A percentile compares a stretch with the other conserved stretches of the same genome.
These are phyloP conservation scores for Neosilurus hyrtlii DNA, from an alignment of 2,797 vertebrate genomes.

Conservation along the genomic window DNA sequence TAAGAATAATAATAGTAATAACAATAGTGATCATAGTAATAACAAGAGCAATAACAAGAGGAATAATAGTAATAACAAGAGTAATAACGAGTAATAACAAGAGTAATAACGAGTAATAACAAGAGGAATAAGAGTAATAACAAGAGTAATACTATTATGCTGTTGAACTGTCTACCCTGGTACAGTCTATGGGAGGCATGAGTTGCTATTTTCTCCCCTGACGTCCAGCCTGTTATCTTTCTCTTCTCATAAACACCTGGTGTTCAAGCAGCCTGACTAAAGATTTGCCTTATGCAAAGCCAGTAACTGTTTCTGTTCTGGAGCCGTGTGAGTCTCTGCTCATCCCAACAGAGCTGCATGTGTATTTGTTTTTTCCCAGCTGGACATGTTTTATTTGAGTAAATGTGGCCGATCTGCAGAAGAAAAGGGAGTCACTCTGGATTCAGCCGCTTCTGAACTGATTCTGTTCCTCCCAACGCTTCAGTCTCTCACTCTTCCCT, in stretches of 20 bases:
- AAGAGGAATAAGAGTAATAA: too few relatives aligned
- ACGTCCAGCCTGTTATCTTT: neutral
- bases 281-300: neutral
- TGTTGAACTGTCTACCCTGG: too few relatives aligned
- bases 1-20: neutral
- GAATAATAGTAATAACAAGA: neutral
- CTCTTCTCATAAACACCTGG: neutral
- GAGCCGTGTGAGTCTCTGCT: neutral
- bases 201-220: neutral
- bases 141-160: too few relatives aligned
- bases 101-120: too few relatives aligned
- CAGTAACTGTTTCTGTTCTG: neutral
- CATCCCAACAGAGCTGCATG: neutral
- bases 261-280: neutral
- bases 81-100: neutral
- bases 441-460: constrained; percentile 18
- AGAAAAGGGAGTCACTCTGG: constrained; percentile 30
- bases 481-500: constrained; percentile 43
- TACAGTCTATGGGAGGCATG: neutral
- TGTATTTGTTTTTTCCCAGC: neutral
- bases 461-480: constrained; percentile 19
- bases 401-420: neutral
- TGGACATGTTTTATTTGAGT: neutral
- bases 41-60: too few relatives aligned
- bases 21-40: too few relatives aligned